Evolutionary conservation across 2,888 invertebrate species (phyloP), one percentile per base, ranked within the genome.

Genomic region (Escarpia spicata): DNA sequence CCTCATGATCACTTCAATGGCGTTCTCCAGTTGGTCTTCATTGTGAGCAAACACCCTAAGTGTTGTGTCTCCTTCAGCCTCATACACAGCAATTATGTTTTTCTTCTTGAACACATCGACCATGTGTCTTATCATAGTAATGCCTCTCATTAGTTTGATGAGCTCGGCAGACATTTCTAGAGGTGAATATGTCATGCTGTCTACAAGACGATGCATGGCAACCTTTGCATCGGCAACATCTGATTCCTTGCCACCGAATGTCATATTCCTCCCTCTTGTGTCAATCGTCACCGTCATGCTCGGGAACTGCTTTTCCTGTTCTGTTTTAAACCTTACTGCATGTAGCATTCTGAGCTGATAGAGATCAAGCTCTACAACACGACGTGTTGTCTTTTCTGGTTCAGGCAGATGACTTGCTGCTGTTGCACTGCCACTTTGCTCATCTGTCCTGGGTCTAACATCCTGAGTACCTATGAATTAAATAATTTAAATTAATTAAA

Each of bases 71-170:
- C 26, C 75, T 75, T 6, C 75, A 75, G 26, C 26, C 26, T 4
- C 26, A 6, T 75, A 75, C 19, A 75, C 75, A 75, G 75, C 75
- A 75, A 19, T 1, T 75, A 75, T 19, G 0, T 26, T 0, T 1
- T 26, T 75, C n/a, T n/a, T 75, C 75, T 26, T 75, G 75, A 75
- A 75, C 75, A 75, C 75, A 19, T 6, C n/a, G 19, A 75, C 75
- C 75, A 75, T 19, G 19, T 75, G 75, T 75, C 2, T 75, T 26
- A 75, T 75, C 75, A 75, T 26, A 2, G 26, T 75, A 75, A 75
- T 75, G 75, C 75, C 75, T n/a, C n/a, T 15, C 75, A 75, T 75
- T 75, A 75, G 75, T 75, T n/a, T 75, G 75, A 75, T 75, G n/a
- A 75, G 75, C 4, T 75, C 26, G 19, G 26, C 75, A 75, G 75